Conservation (phyloP, 2,888 invertebrate genomes). For the Coecobrya sp. region DNA sequence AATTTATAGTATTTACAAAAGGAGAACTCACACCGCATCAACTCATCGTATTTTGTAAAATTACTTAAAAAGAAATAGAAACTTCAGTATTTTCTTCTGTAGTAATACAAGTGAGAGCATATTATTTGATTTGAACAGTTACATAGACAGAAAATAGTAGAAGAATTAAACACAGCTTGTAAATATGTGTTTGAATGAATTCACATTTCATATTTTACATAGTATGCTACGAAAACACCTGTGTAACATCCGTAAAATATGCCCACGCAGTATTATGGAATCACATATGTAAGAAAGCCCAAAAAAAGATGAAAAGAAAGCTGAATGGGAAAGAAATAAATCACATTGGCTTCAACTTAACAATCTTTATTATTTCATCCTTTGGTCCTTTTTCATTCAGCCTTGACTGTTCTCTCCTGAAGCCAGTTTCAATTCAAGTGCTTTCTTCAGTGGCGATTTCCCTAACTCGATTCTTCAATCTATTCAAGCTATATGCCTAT, state of each 20-base stretch:
- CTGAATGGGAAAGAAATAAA: conserved; percentile 76
- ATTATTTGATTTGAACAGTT: neutral
- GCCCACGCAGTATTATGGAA: neutral
- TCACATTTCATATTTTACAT: no score
- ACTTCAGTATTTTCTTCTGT: neutral
- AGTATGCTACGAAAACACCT: neutral
- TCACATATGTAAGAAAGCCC: neutral
- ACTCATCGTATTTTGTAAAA: no score
- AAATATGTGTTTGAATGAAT: neutral
- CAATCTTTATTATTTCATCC: conserved; percentile 67
- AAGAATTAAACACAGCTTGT: conserved; percentile 11
- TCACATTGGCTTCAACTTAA: conserved; percentile 72
- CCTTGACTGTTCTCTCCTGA: neutral
- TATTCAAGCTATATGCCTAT: conserved; percentile 41
- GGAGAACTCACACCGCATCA: no score
- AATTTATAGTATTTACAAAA: conserved; percentile 73
- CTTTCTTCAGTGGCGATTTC: conserved; percentile 76
- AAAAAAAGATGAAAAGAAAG: conserved; percentile 75
- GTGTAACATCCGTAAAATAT: neutral
- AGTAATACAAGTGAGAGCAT: no score
- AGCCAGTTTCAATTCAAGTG: conserved; percentile 73
- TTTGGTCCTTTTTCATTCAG: conserved; percentile 33
- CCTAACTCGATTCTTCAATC: conserved; percentile 56
- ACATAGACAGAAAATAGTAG: neutral
- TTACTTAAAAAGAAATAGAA: no score